A percentile compares a stretch with the other conserved stretches of the same genome.
These are phyloP conservation scores for Heliothis subflexa DNA, from an alignment of 1,140 invertebrate species.

Conservation along the genomic window DNA sequence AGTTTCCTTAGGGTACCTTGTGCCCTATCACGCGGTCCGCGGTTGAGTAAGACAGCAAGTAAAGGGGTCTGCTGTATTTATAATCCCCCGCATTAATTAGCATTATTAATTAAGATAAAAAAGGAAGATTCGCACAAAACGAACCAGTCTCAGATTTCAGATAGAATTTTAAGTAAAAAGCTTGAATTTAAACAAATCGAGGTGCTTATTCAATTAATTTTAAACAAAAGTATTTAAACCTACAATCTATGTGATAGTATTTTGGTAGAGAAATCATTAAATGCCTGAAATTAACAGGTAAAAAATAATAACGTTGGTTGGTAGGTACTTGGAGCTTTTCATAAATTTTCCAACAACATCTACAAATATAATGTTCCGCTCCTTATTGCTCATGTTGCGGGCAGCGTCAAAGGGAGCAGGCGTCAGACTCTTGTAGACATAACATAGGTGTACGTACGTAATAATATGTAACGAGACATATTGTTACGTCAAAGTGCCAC, in stretches of 20 bases:
- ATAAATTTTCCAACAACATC: neutral
- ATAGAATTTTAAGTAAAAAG: neutral
- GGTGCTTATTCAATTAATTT: neutral
- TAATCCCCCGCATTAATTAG: conserved; percentile 31
- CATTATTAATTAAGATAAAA: conserved; percentile 33
- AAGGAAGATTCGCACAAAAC: conserved; percentile 18
- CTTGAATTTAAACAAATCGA: neutral
- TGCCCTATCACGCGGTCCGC: neutral
- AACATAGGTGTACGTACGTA: conserved; percentile 32
- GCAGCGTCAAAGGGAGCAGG: neutral
- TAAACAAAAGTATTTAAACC: too few species aligned
- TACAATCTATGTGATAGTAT: neutral
- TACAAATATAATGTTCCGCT: neutral
- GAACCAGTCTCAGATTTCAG: neutral
- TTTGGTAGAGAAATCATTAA: neutral
- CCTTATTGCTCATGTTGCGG: neutral
- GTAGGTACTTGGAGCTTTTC: too few species aligned
- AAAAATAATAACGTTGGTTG: too few species aligned
- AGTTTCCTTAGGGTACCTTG: too few species aligned
- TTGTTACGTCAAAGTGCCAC: conserved; percentile 67
- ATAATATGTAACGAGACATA: conserved; percentile 46
- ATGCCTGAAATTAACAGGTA: neutral
- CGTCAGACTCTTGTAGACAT: conserved; percentile 1
- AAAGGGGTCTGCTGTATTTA: conserved; percentile 32
- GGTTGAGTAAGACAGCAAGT: neutral